Conservation (phyloP, 2,888 invertebrate genomes). For the Drosophila anomalata region DNA sequence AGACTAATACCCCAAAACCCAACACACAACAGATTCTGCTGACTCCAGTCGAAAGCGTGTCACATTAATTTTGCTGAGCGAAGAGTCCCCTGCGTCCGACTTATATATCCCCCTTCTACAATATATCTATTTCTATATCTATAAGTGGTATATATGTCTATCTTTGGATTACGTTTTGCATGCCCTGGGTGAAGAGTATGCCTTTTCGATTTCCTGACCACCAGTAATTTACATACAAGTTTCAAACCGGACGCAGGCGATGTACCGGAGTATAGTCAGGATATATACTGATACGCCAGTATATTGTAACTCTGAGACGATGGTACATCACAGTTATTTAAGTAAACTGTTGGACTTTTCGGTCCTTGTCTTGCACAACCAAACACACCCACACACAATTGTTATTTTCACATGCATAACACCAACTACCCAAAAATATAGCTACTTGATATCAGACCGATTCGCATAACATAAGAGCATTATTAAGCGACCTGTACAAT, state of each 20-base stretch:
- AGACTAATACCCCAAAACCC: constrained; percentile 11
- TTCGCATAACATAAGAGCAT: constrained; percentile 24
- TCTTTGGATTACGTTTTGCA: constrained; percentile 56
- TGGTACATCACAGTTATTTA: constrained; percentile 78
- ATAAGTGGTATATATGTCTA: constrained; percentile 42
- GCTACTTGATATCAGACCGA: constrained; percentile 24
- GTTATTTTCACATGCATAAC: constrained; percentile 40
- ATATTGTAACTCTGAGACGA: constrained; percentile 31
- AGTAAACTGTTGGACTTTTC: constrained; percentile 83
- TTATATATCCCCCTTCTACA: constrained; percentile 13
- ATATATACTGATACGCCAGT: constrained; percentile 10
- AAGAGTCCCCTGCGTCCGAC: constrained; percentile 83
- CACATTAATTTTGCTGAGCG: constrained; percentile 85
- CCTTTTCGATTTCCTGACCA: constrained; percentile 19
- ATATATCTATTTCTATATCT: constrained; percentile 29
- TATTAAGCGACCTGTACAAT: constrained; percentile 34
- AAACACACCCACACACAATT: constrained; percentile 24
- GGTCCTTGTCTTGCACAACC: constrained; percentile 83
- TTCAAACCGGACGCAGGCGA: constrained; percentile 75
- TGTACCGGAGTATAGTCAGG: constrained; percentile 58
- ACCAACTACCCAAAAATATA: constrained; percentile 30
- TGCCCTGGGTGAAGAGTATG: constrained; percentile 52
- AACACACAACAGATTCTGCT: constrained; percentile 28
- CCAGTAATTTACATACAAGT: constrained; percentile 24
- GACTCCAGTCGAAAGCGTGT: constrained; percentile 82